A percentile compares a stretch with the other conserved stretches of the same genome.
Conservation (phyloP, 2,113 vertebrate genomes). For the Brachirus orientalis region DNA sequence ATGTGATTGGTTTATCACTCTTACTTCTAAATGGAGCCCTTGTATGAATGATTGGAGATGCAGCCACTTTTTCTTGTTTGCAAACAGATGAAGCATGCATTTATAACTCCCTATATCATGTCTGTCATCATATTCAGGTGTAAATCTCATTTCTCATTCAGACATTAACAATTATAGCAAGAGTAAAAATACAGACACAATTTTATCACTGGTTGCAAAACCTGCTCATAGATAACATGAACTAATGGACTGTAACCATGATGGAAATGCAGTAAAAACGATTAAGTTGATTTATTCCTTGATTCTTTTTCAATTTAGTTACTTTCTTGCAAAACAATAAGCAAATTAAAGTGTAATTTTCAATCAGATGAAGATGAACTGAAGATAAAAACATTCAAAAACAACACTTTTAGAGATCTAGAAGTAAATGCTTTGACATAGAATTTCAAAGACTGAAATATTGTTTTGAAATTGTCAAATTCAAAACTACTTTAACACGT, state of each 20-base stretch:
- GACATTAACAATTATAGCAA: background rate
- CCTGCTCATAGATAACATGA: slow-evolving; percentile 6
- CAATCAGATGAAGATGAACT: background rate
- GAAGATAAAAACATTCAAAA: background rate
- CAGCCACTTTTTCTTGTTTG: slow-evolving; percentile 46
- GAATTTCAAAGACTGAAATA: background rate
- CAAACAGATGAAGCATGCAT: slow-evolving; percentile 24
- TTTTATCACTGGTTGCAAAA: background rate
- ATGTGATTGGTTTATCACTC: slow-evolving; percentile 37
- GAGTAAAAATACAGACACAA: background rate
- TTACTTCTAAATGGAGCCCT: slow-evolving; percentile 30
- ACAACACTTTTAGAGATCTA: background rate
- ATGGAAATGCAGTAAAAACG: too few relatives aligned
- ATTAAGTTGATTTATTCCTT: background rate
- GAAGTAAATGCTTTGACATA: background rate
- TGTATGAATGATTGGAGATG: slow-evolving; percentile 56
- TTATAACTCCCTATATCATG: slow-evolving; percentile 44
- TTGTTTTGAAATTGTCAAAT: slow-evolving; percentile 24
- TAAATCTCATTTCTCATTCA: slow-evolving; percentile 21
- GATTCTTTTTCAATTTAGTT: background rate
- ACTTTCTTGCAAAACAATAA: background rate
- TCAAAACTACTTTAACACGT: slow-evolving; percentile 43
- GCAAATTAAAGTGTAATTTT: background rate
- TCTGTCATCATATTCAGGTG: slow-evolving; percentile 44
- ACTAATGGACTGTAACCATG: background rate